Conservation (phyloP, 2,113 vertebrate species). For the Upupa epops region DNA sequence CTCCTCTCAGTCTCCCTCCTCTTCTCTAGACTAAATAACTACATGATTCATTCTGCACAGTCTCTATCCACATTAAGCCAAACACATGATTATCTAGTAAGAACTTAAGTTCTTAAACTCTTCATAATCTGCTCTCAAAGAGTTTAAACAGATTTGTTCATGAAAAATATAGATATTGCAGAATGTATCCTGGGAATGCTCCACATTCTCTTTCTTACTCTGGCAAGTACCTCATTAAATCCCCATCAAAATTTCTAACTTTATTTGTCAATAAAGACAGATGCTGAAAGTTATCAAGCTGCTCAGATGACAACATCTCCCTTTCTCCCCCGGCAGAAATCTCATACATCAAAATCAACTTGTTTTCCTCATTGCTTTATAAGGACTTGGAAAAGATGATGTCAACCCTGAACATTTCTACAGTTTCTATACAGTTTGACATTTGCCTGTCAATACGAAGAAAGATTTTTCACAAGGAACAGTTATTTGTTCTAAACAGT, state of each 20-base stretch:
- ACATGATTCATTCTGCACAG: background rate
- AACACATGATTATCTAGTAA: background rate
- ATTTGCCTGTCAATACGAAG: conserved; percentile 25
- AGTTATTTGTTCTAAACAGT: conserved; percentile 32
- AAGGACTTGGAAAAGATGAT: background rate
- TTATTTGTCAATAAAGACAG: background rate
- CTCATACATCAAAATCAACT: background rate
- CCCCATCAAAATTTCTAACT: background rate
- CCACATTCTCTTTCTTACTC: background rate
- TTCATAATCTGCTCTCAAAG: background rate
- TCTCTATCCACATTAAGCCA: background rate
- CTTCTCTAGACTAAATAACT: too few species aligned
- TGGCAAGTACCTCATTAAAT: background rate
- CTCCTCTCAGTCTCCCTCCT: too few species aligned
- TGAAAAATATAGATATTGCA: background rate
- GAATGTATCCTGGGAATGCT: background rate
- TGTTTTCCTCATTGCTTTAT: conserved; percentile 8
- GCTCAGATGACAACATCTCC: background rate
- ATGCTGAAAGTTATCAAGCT: background rate
- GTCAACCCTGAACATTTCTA: background rate
- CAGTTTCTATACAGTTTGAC: conserved; percentile 13
- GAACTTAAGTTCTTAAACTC: background rate
- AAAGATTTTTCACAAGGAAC: conserved; percentile 5
- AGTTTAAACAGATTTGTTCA: background rate
- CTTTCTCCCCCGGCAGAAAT: background rate